Base-by-base conservation (phyloP, 2,888 invertebrate species). In the Embidobia sp. region DNA sequence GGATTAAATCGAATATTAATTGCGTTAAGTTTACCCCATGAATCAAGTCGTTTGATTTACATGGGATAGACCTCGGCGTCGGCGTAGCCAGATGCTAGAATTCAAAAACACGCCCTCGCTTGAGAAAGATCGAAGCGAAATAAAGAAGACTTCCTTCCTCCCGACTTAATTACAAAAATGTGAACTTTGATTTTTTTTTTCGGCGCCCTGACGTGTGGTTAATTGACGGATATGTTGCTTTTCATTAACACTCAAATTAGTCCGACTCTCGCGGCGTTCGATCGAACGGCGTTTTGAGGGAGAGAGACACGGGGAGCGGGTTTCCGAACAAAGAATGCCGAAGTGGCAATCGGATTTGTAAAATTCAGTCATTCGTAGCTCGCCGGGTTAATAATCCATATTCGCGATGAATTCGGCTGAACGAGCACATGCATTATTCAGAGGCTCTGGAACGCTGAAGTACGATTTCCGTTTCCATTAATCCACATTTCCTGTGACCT, bases 401-500 rank as follows among this genome's bases (percentile, higher is more conserved):
- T 66, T 66, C 18, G 44, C 35, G 18, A 44, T 66, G 66, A 53
- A 44, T 53, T 35, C 16, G 18, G 31, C 35, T 44, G 66, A 55
- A 35, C 7, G 10, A 53, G 16, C 49, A 35, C 11, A 55, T 67
- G 46, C 22, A 40, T 66, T 66, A 66, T 66, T 66, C 44, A 66
- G 8, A 44, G 13, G 42, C 11, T 22, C 15, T n/a, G n/a, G n/a
- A n/a, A n/a, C n/a, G n/a, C n/a, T n/a, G n/a, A 29, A 42, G 40
- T 48, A 31, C 37, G 42, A 33, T 46, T 66, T 55, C 51, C 22
- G 18, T 42, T 42, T 49, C 44, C 53, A 44, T 66, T 66, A 64
- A 64, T 64, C 64, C 64, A 53, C 57, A 33, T 59, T 59, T 70
- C 69, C 51, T 59, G 57, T 48, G 57, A 42, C 49, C 59, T 35